Base-by-base conservation (phyloP, 2,113 vertebrate species). In the Phycodurus eques region DNA sequence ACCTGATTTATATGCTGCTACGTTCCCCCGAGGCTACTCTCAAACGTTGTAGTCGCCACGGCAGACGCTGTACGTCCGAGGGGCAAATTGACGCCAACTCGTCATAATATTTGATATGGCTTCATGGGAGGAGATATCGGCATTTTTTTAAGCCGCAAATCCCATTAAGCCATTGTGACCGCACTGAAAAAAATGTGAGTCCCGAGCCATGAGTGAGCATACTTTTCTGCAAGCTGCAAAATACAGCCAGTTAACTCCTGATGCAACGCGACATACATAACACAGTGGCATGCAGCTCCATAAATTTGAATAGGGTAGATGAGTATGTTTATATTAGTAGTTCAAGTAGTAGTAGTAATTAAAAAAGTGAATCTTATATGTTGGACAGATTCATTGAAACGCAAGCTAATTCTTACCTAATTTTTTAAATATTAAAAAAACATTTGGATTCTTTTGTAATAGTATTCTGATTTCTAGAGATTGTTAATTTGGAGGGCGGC, bases 41-140 rank as follows among this genome's bases (percentile, higher is more conserved):
- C 71, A 85, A 75, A 83, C 68, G 33, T 79, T 79, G 71, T 69
- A 83, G 83, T 85, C 77, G 73, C 63, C 66, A 75, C 61, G 78
- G 72, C 82, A 83, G 70, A 42, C 66, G 22, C 60, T 59, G 68
- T 20, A 79, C 67, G 59, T 80, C 81, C 71, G 39, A 72, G 43
- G 56, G 80, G 73, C 73, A 78, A 80, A 83, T 86, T 79, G 75
- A 83, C 82, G 65, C 82, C 47, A 1, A 79, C 65, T 65, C 44
- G 7, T 73, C 72, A 75, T 72, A 83, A 76, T 72, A 56, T 70
- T 72, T 66, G 43, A 67, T 77, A 77, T 27, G 62, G 74, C 72
- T 51, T 43, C 44, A 63, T 62, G 70, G 64, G 65, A 76, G 62
- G 63, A 82, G 75, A 75, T 68, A 74, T 65, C 47, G 61, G 73